Evolutionary conservation across 2,113 vertebrate species (phyloP), one percentile per base, ranked within the genome.

Genomic region (Solenodon paradoxus): DNA sequence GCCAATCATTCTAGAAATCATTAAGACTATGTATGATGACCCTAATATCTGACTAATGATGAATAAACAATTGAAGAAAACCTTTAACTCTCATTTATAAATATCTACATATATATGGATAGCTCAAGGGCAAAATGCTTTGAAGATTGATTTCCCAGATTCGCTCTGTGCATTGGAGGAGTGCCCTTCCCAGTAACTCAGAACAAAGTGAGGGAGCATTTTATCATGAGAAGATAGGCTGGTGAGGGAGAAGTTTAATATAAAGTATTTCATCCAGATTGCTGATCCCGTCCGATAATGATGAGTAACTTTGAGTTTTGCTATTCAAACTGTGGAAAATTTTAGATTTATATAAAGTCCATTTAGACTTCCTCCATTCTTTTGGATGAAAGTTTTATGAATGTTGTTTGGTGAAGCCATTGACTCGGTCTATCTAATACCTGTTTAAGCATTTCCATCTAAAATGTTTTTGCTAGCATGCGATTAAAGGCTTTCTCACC

Each of bases 261-360:
- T 0, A 35, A 49, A 83, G 40, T 68, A 51, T 86, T 95, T 96
- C 59, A 95, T 28, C n/a, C 51, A 86, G 91, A n/a, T 94, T 97
- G 94, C 83, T 94, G 84, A 88, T 88, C 0, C 45, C 91, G 92
- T 77, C 24, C 63, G 83, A 84, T 88, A 90, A 96, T 71, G 40
- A 32, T 92, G 63, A 97, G 75, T 87, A 10, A 90, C 95, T 97
- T 90, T 95, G 68, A 71, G 26, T 71, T 95, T 90, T 93, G 24
- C 78, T 86, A n/a, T 88, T 81, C 49, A 71, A 61, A 92, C 55
- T 92, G 45, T 6, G 30, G 82, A 92, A 96, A 51, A 15, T 59
- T 88, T 42, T 17, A 72, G 85, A 94, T 96, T 97, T 96, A 79
- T 64, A 61, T 64, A 71, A 83, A 68, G 45, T 38, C 40, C 49